Evolutionary conservation across 2,113 vertebrate genomes (phyloP).

Genomic region (Holacanthus passer): DNA sequence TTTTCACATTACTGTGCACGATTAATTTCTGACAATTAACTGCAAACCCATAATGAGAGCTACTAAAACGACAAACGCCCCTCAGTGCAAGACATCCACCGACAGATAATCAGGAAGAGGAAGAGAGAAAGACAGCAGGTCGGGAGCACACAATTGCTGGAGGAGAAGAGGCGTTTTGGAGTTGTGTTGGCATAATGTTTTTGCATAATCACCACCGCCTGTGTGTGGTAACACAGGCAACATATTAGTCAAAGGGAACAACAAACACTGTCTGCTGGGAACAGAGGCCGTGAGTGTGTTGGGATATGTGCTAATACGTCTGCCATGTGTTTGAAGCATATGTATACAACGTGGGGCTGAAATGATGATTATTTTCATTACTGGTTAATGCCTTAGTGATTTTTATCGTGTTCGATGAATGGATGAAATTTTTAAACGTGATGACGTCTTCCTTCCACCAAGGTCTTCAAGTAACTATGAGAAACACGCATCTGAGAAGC

Average conservation of each 20-base stretch:
- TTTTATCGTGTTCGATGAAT: not conserved
- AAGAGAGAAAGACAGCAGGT: constrained; percentile 22
- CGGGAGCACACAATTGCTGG: constrained; percentile 16
- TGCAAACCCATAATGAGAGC: constrained; percentile 7
- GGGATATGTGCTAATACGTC: constrained; percentile 32
- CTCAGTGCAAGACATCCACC: not conserved
- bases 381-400: not conserved
- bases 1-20: constrained; percentile 14
- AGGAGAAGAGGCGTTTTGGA: constrained; percentile 57
- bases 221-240: constrained; percentile 44
- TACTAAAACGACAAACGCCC: constrained; percentile 7
- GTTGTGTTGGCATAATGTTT: constrained; percentile 54
- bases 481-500: not conserved
- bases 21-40: constrained; percentile 31
- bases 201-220: constrained; percentile 56
- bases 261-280: constrained; percentile 68
- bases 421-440: not conserved
- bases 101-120: constrained; percentile 27
- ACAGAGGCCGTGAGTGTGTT: constrained; percentile 30
- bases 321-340: constrained; percentile 29
- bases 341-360: not conserved
- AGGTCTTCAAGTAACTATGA: not conserved
- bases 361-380: not conserved
- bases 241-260: constrained; percentile 61
- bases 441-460: too few species aligned